Evolutionary conservation across 2,797 vertebrate species (phyloP).

Genomic region (Pelodytes ibericus): DNA sequence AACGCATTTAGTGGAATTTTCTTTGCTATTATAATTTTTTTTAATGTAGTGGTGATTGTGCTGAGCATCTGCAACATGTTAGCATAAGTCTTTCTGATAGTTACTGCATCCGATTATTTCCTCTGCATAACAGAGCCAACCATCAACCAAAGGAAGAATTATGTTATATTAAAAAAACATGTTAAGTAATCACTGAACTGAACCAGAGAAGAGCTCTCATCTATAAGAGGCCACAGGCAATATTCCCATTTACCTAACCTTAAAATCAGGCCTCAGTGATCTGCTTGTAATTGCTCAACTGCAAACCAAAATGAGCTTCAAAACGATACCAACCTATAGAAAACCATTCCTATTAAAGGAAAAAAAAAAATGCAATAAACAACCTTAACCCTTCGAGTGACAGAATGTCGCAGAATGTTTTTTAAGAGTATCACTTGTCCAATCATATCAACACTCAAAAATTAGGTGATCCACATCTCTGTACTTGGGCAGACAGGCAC

Average conservation of each 20-base stretch:
- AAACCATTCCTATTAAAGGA: not conserved
- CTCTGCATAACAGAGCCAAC: not conserved
- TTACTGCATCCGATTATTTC: not conserved
- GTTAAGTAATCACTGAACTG: constrained; percentile 7
- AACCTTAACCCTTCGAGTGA: not conserved
- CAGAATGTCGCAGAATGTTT: not conserved
- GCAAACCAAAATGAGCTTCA: not conserved
- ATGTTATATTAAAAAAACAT: constrained; percentile 11
- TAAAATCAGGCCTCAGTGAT: not conserved
- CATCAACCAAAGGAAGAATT: constrained; percentile 2
- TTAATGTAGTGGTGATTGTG: constrained; percentile 9
- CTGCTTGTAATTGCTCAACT: constrained; percentile 15
- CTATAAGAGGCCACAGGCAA: not conserved
- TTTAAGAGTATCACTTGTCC: not conserved
- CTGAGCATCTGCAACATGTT: constrained; percentile 21
- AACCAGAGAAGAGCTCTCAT: not conserved
- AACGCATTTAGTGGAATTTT: constrained; percentile 1
- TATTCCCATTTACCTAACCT: constrained; percentile 3
- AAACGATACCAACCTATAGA: not conserved
- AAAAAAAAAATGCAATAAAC: not conserved
- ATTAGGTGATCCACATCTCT: too few species aligned
- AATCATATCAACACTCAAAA: too few species aligned
- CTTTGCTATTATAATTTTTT: not conserved
- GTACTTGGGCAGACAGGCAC: too few species aligned
- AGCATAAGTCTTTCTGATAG: not conserved